phyloP scores from a whole-genome alignment of 2,888 invertebrate species.

The Tenthredo livida region DNA sequence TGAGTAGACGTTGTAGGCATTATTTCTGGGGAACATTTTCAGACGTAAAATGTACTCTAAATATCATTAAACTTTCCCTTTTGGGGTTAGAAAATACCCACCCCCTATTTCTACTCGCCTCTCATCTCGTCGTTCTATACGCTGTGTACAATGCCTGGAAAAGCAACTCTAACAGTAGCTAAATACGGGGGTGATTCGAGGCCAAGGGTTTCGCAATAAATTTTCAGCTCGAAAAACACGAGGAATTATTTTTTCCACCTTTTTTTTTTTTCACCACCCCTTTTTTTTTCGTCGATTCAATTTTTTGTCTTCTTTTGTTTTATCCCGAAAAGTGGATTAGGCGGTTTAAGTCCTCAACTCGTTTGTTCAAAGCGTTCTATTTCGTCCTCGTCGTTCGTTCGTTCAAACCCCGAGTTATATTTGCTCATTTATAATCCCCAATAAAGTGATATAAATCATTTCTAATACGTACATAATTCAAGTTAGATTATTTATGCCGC shows the following conservation, averaged over 20 bases:
- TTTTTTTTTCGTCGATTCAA: background rate
- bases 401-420: background rate
- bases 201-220: background rate
- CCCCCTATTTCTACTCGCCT: background rate
- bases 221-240: background rate
- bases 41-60: slow-evolving; percentile 50
- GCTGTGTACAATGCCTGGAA: background rate
- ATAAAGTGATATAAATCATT: slow-evolving; percentile 58
- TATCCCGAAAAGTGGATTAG: background rate
- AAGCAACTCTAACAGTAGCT: background rate
- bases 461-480: slow-evolving; percentile 66
- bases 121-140: background rate
- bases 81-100: slow-evolving; percentile 46
- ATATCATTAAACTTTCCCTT: slow-evolving; percentile 41
- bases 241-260: background rate
- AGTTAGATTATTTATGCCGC: slow-evolving; percentile 65
- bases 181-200: background rate
- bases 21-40: slow-evolving; percentile 48
- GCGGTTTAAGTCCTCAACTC: background rate
- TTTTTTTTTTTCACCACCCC: background rate
- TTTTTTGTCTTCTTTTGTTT: background rate
- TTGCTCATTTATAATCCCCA: slow-evolving; percentile 23
- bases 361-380: slow-evolving; percentile 5
- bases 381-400: background rate
- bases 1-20: slow-evolving; percentile 6